A percentile compares a stretch with the other conserved stretches of the same genome.
These are phyloP conservation scores for Samia ricini DNA, from an alignment of 1,140 invertebrate species.

Conservation along the genomic window DNA sequence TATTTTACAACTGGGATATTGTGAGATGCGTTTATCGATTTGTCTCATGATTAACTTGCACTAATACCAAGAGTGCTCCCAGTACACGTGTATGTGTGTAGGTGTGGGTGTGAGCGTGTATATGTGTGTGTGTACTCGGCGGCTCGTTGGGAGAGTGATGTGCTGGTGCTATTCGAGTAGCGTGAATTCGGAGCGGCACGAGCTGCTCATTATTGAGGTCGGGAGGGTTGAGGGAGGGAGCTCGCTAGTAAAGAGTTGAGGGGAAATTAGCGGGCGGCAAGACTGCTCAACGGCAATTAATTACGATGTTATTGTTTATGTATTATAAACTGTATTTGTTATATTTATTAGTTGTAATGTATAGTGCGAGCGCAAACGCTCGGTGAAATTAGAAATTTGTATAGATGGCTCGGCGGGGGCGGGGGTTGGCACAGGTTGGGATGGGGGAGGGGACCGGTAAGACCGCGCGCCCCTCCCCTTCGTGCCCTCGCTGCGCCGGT, in stretches of 20 bases:
- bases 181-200: background rate
- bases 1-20: too few species aligned
- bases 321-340: slow-evolving; percentile 54
- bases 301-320: slow-evolving; percentile 42
- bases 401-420: slow-evolving; percentile 7
- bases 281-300: slow-evolving; percentile 10
- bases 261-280: too few species aligned
- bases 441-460: background rate
- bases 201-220: slow-evolving; percentile 21
- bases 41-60: too few species aligned
- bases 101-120: background rate
- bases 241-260: too few species aligned
- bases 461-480: background rate
- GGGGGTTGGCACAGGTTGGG: too few species aligned
- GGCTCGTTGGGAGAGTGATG: too few species aligned
- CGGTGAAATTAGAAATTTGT: slow-evolving; percentile 22
- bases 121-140: too few species aligned
- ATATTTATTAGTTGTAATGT: slow-evolving; percentile 58
- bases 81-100: slow-evolving; percentile 24
- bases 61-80: too few species aligned
- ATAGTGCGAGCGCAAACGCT: slow-evolving; percentile 12
- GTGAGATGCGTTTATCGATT: too few species aligned
- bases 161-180: background rate
- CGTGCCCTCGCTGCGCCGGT: slow-evolving; percentile 4
- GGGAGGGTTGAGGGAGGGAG: background rate